Evolutionary conservation across 2,888 invertebrate genomes (phyloP).

Genomic region (Pterostichus madidus): DNA sequence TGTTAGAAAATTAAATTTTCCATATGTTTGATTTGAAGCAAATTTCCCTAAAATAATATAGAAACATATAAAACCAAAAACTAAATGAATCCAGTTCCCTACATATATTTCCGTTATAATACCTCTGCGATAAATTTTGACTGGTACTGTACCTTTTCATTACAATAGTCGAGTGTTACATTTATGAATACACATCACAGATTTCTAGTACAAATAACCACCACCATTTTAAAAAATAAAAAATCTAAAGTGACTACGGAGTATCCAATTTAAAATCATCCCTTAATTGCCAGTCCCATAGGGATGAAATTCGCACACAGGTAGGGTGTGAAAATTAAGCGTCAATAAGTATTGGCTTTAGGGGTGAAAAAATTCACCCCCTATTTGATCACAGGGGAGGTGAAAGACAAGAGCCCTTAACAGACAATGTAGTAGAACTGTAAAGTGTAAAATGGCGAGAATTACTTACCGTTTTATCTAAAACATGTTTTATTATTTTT

Average conservation of each 20-base stretch:
- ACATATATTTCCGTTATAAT: background rate
- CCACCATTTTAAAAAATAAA: constrained; percentile 58
- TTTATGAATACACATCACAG: constrained; percentile 3
- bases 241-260: constrained; percentile 13
- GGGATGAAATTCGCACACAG: constrained; percentile 60
- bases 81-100: too few relatives aligned
- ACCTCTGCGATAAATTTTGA: background rate
- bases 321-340: constrained; percentile 69
- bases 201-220: background rate
- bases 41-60: too few relatives aligned
- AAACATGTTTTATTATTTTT: constrained; percentile 71
- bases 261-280: constrained; percentile 9
- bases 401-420: constrained; percentile 16
- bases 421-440: background rate
- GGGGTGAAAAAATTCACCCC: constrained; percentile 68
- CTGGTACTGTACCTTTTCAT: too few relatives aligned
- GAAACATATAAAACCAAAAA: too few relatives aligned
- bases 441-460: constrained; percentile 67
- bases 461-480: constrained; percentile 74
- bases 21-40: too few relatives aligned
- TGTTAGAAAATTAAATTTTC: too few relatives aligned
- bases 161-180: constrained; percentile 13
- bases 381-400: constrained; percentile 15
- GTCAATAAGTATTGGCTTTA: constrained; percentile 73
- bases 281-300: constrained; percentile 47